These are phyloP conservation scores for Steatocranus sp. DNA, from an alignment of 2,797 vertebrate genomes.

Conservation along the genomic window DNA sequence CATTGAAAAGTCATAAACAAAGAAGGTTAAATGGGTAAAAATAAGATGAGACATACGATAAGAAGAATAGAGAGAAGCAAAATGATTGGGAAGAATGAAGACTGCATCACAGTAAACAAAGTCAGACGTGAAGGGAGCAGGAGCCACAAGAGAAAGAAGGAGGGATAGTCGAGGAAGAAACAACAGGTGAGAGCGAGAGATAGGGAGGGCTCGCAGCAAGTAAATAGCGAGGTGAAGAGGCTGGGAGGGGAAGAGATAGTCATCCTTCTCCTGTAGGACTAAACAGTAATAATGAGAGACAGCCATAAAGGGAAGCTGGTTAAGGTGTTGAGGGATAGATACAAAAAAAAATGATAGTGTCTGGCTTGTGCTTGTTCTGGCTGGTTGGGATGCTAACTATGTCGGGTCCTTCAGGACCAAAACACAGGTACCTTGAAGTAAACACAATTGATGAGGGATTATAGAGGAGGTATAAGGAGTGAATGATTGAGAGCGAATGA, in stretches of 20 bases:
- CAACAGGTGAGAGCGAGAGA: background rate
- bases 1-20: background rate
- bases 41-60: background rate
- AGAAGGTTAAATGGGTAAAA: background rate
- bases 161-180: background rate
- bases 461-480: background rate
- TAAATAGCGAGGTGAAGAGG: conserved; percentile 20
- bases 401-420: conserved; percentile 25
- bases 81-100: background rate
- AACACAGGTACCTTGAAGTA: conserved; percentile 4
- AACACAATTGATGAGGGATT: conserved; percentile 34
- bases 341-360: background rate
- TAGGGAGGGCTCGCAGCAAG: conserved; percentile 15
- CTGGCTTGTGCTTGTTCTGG: background rate
- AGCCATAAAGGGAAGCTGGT: background rate
- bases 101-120: conserved; percentile 23
- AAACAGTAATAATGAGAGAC: conserved; percentile 23
- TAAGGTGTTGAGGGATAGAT: conserved; percentile 12
- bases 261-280: conserved; percentile 19
- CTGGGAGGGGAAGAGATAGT: conserved; percentile 14
- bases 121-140: background rate
- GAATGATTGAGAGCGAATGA: background rate
- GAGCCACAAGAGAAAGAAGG: background rate
- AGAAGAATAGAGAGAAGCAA: background rate
- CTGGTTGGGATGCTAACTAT: conserved; percentile 9